Evolutionary conservation across 2,888 invertebrate species (phyloP), one percentile per base, ranked within the genome.

Genomic region (Camptogramma bilineatum): DNA sequence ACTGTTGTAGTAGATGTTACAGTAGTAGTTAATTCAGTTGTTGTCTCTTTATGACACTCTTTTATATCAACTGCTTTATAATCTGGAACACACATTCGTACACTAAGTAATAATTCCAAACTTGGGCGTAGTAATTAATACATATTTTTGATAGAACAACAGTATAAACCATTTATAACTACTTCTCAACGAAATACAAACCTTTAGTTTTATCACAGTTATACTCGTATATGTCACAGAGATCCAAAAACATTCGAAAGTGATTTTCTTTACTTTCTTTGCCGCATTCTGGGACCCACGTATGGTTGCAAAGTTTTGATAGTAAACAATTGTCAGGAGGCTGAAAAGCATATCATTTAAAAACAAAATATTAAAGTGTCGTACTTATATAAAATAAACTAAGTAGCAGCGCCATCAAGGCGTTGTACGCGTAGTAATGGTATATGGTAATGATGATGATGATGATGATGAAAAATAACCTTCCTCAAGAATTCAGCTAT

Each of bases 191-290:
- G 67, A 51, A 66, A 57, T 62, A 68, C 51, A 59, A 62, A 89
- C 90, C 77, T 80, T 73, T 77, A 5, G 73, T 71, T 59, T 83
- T 62, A 53, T 84, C 82, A 59, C 90, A 91, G 52, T 90, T 90
- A 65, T 80, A 84, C 71, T 90, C 90, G 48, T 74, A 73, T 78
- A 88, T 79, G 52, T 87, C 85, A 68, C 90, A 90, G 16, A 81
- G 77, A 46, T 90, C 90, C 31, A 84, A 56, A 75, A 91, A 91
- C 17, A 73, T 39, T 69, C 78, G 76, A 4, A 66, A 66, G 13
- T 63, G 66, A n/a, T 61, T 58, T 42, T 71, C 55, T 0, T 18
- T 62, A 17, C 64, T 69, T 47, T 84, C 77, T 52, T 74, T 59
- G 0, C 82, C 90, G 73, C 90, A 90, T 55, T 78, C 53, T 0